These are phyloP conservation scores for Drymonia ruficornis DNA, from an alignment of 2,888 invertebrate species.

Conservation along the genomic window DNA sequence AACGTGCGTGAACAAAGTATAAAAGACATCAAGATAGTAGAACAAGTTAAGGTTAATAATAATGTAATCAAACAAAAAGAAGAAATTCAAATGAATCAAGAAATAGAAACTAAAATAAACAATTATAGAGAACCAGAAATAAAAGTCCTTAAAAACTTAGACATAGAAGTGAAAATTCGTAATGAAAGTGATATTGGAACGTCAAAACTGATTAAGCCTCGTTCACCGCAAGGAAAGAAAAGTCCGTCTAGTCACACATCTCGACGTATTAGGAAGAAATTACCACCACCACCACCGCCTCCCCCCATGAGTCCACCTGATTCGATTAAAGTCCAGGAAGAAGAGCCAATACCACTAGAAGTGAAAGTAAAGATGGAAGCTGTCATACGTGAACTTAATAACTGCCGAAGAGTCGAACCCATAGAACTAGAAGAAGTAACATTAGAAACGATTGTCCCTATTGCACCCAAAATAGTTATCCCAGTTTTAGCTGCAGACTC, in stretches of 20 bases:
- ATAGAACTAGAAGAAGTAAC: conserved; percentile 58
- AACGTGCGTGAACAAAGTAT: neutral
- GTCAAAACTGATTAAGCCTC: conserved; percentile 25
- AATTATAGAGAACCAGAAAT: conserved; percentile 21
- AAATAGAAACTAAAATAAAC: neutral
- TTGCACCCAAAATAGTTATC: conserved; percentile 74
- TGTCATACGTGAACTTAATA: conserved; percentile 83
- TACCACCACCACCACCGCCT: conserved; percentile 78
- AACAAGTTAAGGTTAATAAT: neutral
- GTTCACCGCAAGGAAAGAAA: conserved; percentile 50
- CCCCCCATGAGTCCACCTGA: conserved; percentile 54
- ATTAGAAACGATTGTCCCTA: conserved; percentile 56
- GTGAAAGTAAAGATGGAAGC: conserved; percentile 86
- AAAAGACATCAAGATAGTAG: neutral
- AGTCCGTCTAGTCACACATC: conserved; percentile 64
- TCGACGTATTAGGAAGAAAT: conserved; percentile 68
- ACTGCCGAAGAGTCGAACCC: conserved; percentile 69
- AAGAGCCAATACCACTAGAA: conserved; percentile 76
- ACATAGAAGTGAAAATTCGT: conserved; percentile 22
- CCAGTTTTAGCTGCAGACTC: conserved; percentile 76
- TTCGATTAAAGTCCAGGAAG: conserved; percentile 46
- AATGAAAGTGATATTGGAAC: conserved; percentile 21
- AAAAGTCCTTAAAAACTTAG: conserved; percentile 23
- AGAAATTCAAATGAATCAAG: neutral
- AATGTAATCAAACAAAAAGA: neutral